Evolutionary conservation across 2,797 vertebrate genomes (phyloP).

Genomic region (Pachyuromys duprasi): DNA sequence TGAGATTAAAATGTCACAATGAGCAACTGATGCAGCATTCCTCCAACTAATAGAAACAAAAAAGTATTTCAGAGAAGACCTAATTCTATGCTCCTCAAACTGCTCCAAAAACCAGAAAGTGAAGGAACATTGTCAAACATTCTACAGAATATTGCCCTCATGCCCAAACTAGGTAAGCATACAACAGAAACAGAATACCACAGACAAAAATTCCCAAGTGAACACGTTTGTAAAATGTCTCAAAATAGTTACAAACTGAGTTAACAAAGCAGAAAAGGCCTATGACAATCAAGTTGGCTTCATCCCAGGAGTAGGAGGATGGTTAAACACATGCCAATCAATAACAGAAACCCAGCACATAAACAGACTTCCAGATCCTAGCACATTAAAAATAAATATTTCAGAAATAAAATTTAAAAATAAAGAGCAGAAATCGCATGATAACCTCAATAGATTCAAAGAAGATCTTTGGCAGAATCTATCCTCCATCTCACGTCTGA

Average conservation of each 20-base stretch:
- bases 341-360: too few relatives aligned
- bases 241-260: neutral
- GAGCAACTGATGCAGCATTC: too few relatives aligned
- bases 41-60: neutral
- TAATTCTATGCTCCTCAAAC: neutral
- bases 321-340: neutral
- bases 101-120: neutral
- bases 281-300: neutral
- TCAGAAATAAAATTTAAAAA: neutral
- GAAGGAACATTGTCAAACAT: neutral
- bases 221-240: neutral
- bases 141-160: neutral
- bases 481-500: neutral
- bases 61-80: too few relatives aligned
- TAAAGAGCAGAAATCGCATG: neutral
- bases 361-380: neutral
- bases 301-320: neutral
- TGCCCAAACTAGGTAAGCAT: neutral
- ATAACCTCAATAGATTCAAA: neutral
- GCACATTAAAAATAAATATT: neutral
- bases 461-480: neutral
- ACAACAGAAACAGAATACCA: neutral
- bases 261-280: neutral
- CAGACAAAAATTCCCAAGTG: neutral
- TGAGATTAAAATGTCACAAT: neutral